Evolutionary conservation across 2,888 invertebrate species (phyloP), one percentile per base, ranked within the genome.

Genomic region (Ectemnius cavifrons): DNA sequence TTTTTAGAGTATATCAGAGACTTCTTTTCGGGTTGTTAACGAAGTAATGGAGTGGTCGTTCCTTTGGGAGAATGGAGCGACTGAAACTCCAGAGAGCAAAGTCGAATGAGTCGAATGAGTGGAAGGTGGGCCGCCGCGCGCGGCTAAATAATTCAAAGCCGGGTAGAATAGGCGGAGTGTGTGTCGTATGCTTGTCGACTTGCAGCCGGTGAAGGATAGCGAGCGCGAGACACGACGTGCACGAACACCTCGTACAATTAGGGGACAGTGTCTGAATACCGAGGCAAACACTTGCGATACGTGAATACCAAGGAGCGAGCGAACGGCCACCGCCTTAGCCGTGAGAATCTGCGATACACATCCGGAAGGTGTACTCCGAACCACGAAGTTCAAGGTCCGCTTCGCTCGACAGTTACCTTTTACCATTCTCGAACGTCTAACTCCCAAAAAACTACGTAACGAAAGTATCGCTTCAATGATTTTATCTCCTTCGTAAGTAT

Each of bases 211-310:
- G 81, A 79, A 79, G 77, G 75, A 70, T 72, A 74, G 63, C 71
- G 37, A 37, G 23, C 23, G 37, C 28, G 28, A 37, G 28, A 11
- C 8, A 75, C 68, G 75, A 73, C 79, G 80, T 78, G 78, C 80
- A 79, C 81, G 80, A 80, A 84, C 82, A 78, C 68, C 75, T 84
- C 77, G 81, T 73, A 79, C 84, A 83, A 85, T 85, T 83, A 84
- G 76, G 78, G 77, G 67, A 77, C 77, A 73, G 79, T 79, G 79
- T 74, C 79, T 78, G 79, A 83, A 82, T 83, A 80, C 76, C 78
- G 77, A 79, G 75, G 16, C 82, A 67, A 79, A 71, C 70, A 59
- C 47, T 65, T 63, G 20, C 77, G 71, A 67, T 68, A 47, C 67
- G 59, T 77, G 80, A 83, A 83, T 84, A 82, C 78, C 78, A 83